phyloP scores from a whole-genome alignment of 1,140 invertebrate species.

The Bombus affinis region DNA sequence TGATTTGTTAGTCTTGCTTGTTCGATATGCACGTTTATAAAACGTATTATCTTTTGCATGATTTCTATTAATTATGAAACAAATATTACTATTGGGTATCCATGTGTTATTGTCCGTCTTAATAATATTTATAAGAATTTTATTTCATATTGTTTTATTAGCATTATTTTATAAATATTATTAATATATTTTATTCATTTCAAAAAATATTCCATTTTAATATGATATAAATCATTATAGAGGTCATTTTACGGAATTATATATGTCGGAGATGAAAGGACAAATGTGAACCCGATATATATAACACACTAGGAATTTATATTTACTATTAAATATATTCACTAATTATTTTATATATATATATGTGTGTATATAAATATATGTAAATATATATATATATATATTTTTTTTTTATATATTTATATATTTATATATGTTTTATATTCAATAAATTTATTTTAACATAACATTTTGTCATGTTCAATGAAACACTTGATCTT shows the following conservation, averaged over 20 bases:
- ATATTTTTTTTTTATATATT: too few species aligned
- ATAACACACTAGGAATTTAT: not conserved
- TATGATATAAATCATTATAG: not conserved
- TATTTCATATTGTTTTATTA: slow-evolving; percentile 6
- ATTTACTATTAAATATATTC: slow-evolving; percentile 20
- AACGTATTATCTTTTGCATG: slow-evolving; percentile 39
- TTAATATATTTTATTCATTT: not conserved
- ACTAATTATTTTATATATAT: slow-evolving; percentile 6
- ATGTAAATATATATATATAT: too few species aligned
- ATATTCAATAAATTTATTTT: slow-evolving; percentile 3
- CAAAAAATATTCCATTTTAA: not conserved
- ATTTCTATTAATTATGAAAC: slow-evolving; percentile 26
- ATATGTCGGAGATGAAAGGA: too few species aligned
- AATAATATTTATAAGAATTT: slow-evolving; percentile 15
- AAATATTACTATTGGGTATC: slow-evolving; percentile 26
- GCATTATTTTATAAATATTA: slow-evolving; percentile 17
- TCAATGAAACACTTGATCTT: not conserved
- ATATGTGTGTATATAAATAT: too few species aligned
- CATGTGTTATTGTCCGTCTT: slow-evolving; percentile 8
- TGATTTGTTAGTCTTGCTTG: slow-evolving; percentile 37
- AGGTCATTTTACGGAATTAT: not conserved
- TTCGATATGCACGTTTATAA: slow-evolving; percentile 42
- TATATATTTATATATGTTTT: not conserved
- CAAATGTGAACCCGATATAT: too few species aligned
- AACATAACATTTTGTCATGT: slow-evolving; percentile 12